Evolutionary conservation across 2,797 vertebrate genomes (phyloP).

Genomic region (Nannoperca australis): DNA sequence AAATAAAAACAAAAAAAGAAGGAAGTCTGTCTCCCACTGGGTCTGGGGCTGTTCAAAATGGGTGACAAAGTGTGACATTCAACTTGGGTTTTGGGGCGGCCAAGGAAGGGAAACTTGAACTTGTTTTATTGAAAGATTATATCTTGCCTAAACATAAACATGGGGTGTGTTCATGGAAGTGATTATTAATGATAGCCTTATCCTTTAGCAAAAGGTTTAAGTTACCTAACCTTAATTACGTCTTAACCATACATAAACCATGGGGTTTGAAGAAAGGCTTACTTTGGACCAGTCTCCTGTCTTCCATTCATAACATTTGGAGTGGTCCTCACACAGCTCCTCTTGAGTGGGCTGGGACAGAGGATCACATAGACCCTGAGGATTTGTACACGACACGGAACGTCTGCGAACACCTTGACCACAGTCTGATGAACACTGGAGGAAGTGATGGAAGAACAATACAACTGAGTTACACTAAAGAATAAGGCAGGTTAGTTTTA

Average conservation of each 20-base stretch:
- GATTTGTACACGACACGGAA: conserved; percentile 91
- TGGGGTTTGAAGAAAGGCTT: neutral
- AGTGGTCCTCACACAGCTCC: conserved; percentile 92
- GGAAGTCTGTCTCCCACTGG: too few relatives aligned
- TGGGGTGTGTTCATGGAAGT: neutral
- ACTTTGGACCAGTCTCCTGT: conserved; percentile 97
- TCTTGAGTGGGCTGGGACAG: conserved; percentile 87
- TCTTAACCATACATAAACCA: neutral
- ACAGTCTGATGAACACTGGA: conserved; percentile 93
- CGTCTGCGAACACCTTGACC: conserved; percentile 89
- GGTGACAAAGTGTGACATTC: too few relatives aligned
- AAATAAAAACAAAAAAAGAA: too few relatives aligned
- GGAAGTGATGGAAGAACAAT: neutral
- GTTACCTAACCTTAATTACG: neutral
- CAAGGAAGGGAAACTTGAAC: too few relatives aligned
- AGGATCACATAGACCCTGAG: conserved; percentile 90
- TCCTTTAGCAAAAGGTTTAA: neutral
- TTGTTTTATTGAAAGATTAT: neutral
- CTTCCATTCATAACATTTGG: conserved; percentile 95
- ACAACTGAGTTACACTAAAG: neutral
- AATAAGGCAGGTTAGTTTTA: neutral
- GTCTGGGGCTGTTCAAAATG: too few relatives aligned
- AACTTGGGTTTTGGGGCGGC: too few relatives aligned
- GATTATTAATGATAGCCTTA: neutral
- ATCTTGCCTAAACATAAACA: neutral